Conservation (phyloP, 1,140 invertebrate genomes). For the Whitmania pigra region DNA sequence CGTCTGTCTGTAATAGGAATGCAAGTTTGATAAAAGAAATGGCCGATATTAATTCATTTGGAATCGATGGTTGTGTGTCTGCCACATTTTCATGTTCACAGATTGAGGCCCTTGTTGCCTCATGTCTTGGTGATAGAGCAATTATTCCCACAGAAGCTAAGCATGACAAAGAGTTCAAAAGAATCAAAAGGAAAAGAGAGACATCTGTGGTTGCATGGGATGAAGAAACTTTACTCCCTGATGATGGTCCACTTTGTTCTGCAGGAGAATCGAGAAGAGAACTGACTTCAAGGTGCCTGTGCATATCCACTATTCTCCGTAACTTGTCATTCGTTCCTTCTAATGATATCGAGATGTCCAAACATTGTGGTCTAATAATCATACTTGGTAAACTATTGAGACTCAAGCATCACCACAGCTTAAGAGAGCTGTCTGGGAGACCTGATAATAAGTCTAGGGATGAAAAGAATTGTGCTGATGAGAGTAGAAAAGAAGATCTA, state of each 20-base stretch:
- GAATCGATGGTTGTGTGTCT: background rate
- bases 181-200: background rate
- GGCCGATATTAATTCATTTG: too few species aligned
- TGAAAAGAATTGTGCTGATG: conserved; percentile 18
- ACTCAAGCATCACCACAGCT: conserved; percentile 38
- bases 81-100: conserved; percentile 1
- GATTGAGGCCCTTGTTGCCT: background rate
- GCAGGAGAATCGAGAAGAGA: conserved; percentile 64
- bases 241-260: conserved; percentile 7
- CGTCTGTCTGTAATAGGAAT: too few species aligned
- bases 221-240: conserved; percentile 4
- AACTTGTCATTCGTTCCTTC: conserved; percentile 94
- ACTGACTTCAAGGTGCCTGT: conserved; percentile 71
- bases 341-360: conserved; percentile 81
- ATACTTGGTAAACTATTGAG: conserved; percentile 70
- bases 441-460: conserved; percentile 19
- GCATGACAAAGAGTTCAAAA: conserved; percentile 2
- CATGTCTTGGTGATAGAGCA: background rate
- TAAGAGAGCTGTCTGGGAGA: conserved; percentile 19
- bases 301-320: conserved; percentile 74
- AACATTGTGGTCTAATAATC: conserved; percentile 69
- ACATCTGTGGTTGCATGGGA: conserved; percentile 12
- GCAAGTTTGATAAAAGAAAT: too few species aligned
- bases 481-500: conserved; percentile 22
- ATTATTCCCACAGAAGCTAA: background rate